A percentile compares a stretch with the other conserved stretches of the same genome.
These are phyloP conservation scores for Ormia ochracea DNA, from an alignment of 2,888 invertebrate genomes.

Conservation along the genomic window DNA sequence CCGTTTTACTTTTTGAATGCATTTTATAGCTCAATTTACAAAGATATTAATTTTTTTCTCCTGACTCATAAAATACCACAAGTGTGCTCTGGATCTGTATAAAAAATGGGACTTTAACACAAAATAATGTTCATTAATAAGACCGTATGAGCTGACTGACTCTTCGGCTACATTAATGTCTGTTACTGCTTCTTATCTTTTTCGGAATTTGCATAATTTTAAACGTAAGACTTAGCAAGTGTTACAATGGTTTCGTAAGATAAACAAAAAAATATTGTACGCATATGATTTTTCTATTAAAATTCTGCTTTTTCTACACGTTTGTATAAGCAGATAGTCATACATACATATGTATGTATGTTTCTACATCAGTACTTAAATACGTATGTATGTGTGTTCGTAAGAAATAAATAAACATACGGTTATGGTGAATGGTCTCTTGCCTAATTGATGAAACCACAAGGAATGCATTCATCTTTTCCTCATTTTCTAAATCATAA, in stretches of 20 bases:
- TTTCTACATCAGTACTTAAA: too few species aligned
- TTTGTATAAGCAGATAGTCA: too few species aligned
- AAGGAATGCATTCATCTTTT: too few species aligned
- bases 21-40: slow-evolving; percentile 65
- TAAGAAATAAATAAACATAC: too few species aligned
- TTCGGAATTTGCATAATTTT: slow-evolving; percentile 64
- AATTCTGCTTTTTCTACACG: background rate
- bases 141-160: slow-evolving; percentile 2
- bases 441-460: too few species aligned
- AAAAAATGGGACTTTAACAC: slow-evolving; percentile 49
- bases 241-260: slow-evolving; percentile 28
- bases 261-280: background rate
- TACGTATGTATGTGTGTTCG: too few species aligned
- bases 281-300: slow-evolving; percentile 21
- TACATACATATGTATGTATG: too few species aligned
- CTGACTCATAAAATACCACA: slow-evolving; percentile 45
- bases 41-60: slow-evolving; percentile 61
- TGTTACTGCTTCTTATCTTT: background rate
- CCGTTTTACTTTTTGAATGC: slow-evolving; percentile 46
- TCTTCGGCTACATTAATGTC: background rate
- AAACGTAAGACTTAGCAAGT: slow-evolving; percentile 55
- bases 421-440: too few species aligned
- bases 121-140: slow-evolving; percentile 45
- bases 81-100: slow-evolving; percentile 44
- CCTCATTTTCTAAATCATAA: too few species aligned